These are phyloP conservation scores for Trichonephila clavipes DNA, from an alignment of 1,140 invertebrate genomes.

Conservation along the genomic window DNA sequence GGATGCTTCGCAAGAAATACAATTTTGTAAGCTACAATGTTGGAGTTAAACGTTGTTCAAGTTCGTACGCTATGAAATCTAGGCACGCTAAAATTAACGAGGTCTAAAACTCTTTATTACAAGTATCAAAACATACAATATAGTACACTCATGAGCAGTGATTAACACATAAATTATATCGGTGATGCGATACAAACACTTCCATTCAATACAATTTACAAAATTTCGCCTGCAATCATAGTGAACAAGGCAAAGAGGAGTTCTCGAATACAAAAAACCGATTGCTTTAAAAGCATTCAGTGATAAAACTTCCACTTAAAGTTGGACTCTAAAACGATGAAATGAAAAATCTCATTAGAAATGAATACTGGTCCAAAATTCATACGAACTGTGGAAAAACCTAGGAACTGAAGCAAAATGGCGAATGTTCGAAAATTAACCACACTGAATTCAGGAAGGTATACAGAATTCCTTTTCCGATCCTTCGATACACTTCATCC, in stretches of 20 bases:
- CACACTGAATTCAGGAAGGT: background rate
- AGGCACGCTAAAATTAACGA: background rate
- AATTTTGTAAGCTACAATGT: too few relatives aligned
- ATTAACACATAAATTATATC: background rate
- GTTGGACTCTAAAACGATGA: background rate
- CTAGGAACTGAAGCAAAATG: background rate
- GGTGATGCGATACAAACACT: background rate
- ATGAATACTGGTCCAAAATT: background rate
- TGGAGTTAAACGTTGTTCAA: too few relatives aligned
- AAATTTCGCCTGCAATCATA: background rate
- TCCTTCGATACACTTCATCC: conserved; percentile 7
- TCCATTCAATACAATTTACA: background rate
- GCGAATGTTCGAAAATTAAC: background rate
- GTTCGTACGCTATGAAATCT: too few relatives aligned
- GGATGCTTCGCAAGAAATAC: too few relatives aligned
- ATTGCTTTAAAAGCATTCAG: background rate
- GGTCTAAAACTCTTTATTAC: background rate
- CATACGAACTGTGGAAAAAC: background rate
- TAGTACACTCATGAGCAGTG: background rate
- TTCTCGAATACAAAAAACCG: background rate
- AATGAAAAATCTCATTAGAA: background rate
- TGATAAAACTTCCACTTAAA: background rate
- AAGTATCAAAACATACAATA: conserved; percentile 5
- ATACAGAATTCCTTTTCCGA: background rate
- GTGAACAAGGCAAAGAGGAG: background rate